Evolutionary conservation across 2,113 vertebrate genomes (phyloP), one percentile per base, ranked within the genome.

Genomic region (Siphamia tubifer): DNA sequence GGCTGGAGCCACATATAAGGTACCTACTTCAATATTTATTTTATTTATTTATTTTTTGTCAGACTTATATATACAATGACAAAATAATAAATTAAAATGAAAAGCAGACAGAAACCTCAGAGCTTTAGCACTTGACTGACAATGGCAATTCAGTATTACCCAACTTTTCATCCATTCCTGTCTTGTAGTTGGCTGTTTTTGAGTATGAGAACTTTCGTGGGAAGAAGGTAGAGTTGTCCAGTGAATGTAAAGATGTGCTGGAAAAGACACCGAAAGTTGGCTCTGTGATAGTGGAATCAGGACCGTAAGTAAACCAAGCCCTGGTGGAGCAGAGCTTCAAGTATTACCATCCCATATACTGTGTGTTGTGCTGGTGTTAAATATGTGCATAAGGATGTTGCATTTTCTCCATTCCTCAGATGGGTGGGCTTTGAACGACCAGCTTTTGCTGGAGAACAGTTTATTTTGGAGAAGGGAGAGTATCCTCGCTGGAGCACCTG

Each of bases 181-280:
- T 68, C 11, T 77, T 75, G 23, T 25, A 92, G 91, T 48, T 91
- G 82, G 79, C 68, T 0, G 55, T 87, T 60, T 92, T 82, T 83
- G 91, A 97, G 55, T 90, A 92, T 34, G 95, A 97, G 90, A 96
- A 96, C 40, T 96, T 96, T 81, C 91, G 94, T 70, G 95, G 95
- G 1, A 93, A 91, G 68, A 91, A 89, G 31, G 86, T 90, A 0
- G 95, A 96, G 86, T 83, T 96, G 76, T 93, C 92, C 0, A 91
- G 91, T 4, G 94, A 96, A 84, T 95, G 94, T 51, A 91, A 93
- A 85, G 93, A 93, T 79, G 82, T 94, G 61, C 71, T 74, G 0
- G 94, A 96, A 79, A 94, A 92, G 56, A 93, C 91, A 21, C 91
- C 95, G 73, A 96, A 92, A 86, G 92, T 96, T 56, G 94, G 93